phyloP scores from a whole-genome alignment of 2,888 invertebrate genomes.

The Dasysyrphus tricinctus region DNA sequence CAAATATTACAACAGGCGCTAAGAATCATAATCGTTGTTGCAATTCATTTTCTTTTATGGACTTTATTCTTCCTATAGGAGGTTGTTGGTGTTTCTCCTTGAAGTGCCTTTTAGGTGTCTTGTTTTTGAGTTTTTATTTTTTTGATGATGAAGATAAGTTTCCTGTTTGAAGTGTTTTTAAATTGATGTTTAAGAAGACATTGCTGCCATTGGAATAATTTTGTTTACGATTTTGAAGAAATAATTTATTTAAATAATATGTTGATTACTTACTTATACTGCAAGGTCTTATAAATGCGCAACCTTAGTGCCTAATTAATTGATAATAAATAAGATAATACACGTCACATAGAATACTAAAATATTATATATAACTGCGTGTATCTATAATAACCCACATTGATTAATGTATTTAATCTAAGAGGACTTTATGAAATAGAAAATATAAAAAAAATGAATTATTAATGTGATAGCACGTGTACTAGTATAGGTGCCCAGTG shows the following conservation, averaged over 20 bases:
- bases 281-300: neutral
- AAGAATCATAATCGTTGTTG: constrained; percentile 5
- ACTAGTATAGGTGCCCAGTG: too few relatives aligned
- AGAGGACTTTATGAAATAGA: too few relatives aligned
- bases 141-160: neutral
- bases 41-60: constrained; percentile 33
- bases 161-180: constrained; percentile 10
- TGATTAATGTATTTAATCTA: too few relatives aligned
- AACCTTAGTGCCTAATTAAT: neutral
- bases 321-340: neutral
- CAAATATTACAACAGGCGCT: constrained; percentile 23
- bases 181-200: constrained; percentile 16
- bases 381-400: neutral
- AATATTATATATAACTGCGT: neutral
- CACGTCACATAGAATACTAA: neutral
- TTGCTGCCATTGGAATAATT: constrained; percentile 11
- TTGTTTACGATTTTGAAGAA: neutral
- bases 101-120: neutral
- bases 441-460: too few relatives aligned
- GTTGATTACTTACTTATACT: neutral
- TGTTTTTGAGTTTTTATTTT: neutral
- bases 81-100: constrained; percentile 8
- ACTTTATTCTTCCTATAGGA: neutral
- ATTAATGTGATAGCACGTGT: too few relatives aligned
- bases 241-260: neutral